Evolutionary conservation across 2,888 invertebrate genomes (phyloP), one percentile per base, ranked within the genome.

Genomic region (Miltochrista miniata): DNA sequence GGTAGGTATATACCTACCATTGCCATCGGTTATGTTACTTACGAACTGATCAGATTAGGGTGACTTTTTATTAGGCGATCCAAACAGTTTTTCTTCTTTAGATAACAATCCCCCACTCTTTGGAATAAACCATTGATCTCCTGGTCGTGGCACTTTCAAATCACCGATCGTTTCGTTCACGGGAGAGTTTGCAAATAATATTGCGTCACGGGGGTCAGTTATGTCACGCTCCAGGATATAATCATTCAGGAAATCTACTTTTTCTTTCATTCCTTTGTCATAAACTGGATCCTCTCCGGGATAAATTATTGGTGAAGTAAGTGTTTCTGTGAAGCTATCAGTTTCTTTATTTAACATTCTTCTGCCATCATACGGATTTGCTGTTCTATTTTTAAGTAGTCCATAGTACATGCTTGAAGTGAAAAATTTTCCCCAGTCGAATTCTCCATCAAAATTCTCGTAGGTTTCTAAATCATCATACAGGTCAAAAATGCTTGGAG

Each of bases 401-500:
- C 33, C 33, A 24, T 24, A 3, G 18, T 44, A 44, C 12, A 35
- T 11, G 2, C 33, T 13, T 1, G 44, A 44, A 10, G 44, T 44
- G 4, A 44, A 12, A 44, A 44, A 44, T 35, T 44, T 44, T 13
- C 24, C 34, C 35, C 35, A 44, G 35, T 44, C 44, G 13, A 44
- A 44, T 35, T 35, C 35, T 7, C 44, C 44, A 24, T 44, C 35
- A 10, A 35, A 44, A 3, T 24, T 35, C 12, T 44, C 44, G 15
- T 34, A 44, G 10, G 44, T 44, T 44, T 34, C 44, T 33, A 24
- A 35, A 18, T 38, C 38, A 15, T 24, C 35, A 11, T 35, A 12
- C 18, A 13, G 35, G 11, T 34, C 44, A 4, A 44, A 44, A 0
- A 44, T 44, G 7, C 13, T 35, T 2, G 12, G 34, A 13, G 44